Evolutionary conservation across 2,888 invertebrate species (phyloP).

Genomic region (Stegophylla sp.): DNA sequence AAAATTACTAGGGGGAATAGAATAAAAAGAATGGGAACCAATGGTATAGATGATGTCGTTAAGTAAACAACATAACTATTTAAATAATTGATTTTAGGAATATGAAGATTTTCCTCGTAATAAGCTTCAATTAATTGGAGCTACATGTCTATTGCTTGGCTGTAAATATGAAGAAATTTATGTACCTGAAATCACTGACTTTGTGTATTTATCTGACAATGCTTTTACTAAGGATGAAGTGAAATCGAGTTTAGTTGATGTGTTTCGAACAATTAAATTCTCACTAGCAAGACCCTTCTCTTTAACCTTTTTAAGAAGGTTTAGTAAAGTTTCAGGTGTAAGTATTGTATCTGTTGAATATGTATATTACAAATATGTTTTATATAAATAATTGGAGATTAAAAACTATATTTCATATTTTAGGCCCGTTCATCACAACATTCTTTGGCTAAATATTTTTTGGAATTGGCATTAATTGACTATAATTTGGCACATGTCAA

Average conservation of each 20-base stretch:
- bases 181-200: constrained; percentile 84
- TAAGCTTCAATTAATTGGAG: constrained; percentile 85
- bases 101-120: constrained; percentile 72
- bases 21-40: too few species aligned
- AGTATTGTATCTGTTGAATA: constrained; percentile 55
- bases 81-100: constrained; percentile 67
- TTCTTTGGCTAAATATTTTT: constrained; percentile 86
- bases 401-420: background rate
- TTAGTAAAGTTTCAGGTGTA: constrained; percentile 69
- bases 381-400: too few species aligned
- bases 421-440: constrained; percentile 76
- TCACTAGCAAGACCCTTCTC: constrained; percentile 85
- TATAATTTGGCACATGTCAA: constrained; percentile 78
- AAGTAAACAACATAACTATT: constrained; percentile 59
- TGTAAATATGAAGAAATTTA: constrained; percentile 95
- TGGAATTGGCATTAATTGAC: constrained; percentile 83
- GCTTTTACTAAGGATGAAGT: constrained; percentile 82
- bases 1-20: too few species aligned
- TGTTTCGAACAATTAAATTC: constrained; percentile 79
- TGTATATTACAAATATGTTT: background rate
- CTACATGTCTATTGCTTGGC: constrained; percentile 87
- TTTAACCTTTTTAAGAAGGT: constrained; percentile 86
- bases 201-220: constrained; percentile 89
- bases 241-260: constrained; percentile 80
- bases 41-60: too few species aligned